Evolutionary conservation across 2,888 invertebrate species (phyloP).

Genomic region (Cheilosia vernalis): DNA sequence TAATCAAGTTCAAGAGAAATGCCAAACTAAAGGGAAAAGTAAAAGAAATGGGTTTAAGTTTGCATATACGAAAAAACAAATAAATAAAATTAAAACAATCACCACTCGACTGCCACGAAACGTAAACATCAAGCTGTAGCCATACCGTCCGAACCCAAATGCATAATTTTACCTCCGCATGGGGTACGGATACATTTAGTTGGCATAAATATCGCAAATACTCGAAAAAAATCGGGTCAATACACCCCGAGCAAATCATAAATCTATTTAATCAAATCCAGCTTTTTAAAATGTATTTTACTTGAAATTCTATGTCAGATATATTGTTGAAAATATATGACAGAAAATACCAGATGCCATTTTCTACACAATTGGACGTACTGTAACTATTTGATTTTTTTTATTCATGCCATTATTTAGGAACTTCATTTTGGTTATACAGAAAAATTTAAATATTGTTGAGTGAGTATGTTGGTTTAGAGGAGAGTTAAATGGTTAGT

Average conservation of each 20-base stretch:
- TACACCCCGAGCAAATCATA: slow-evolving; percentile 54
- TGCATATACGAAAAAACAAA: background rate
- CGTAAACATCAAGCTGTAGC: slow-evolving; percentile 4
- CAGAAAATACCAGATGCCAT: background rate
- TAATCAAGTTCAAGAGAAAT: slow-evolving; percentile 26
- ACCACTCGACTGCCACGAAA: background rate
- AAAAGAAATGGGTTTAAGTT: slow-evolving; percentile 4
- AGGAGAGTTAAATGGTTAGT: no score
- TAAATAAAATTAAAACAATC: slow-evolving; percentile 1
- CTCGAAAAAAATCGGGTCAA: slow-evolving; percentile 51
- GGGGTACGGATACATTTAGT: slow-evolving; percentile 4
- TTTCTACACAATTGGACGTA: slow-evolving; percentile 10
- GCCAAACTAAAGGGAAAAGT: slow-evolving; percentile 3
- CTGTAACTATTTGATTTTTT: background rate
- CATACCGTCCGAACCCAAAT: slow-evolving; percentile 29
- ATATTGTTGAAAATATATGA: background rate
- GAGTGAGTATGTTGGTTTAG: no score
- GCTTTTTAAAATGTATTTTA: slow-evolving; percentile 44
- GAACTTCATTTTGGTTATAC: no score
- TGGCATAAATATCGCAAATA: slow-evolving; percentile 11
- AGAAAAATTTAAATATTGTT: no score
- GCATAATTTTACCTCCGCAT: slow-evolving; percentile 35
- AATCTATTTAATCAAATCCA: slow-evolving; percentile 28
- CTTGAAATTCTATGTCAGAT: slow-evolving; percentile 28
- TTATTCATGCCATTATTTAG: background rate